phyloP scores from a whole-genome alignment of 2,797 vertebrate genomes.

The Diplodus sargus region DNA sequence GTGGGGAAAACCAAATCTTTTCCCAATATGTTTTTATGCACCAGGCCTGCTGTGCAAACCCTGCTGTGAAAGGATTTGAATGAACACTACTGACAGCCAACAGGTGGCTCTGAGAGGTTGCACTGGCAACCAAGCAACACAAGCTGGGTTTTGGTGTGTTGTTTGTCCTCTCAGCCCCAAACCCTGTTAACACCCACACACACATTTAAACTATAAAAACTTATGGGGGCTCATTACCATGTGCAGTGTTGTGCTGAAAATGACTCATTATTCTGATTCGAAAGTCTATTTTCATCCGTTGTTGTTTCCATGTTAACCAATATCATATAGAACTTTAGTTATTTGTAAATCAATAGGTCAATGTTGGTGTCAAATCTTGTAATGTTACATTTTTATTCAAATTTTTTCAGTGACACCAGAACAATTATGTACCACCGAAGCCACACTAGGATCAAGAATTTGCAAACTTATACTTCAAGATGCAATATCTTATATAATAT shows the following conservation, averaged over 20 bases:
- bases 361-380: neutral
- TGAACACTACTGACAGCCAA: conserved; percentile 16
- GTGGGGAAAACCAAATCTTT: conserved; percentile 9
- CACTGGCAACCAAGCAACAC: conserved; percentile 14
- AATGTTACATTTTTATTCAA: too few species aligned
- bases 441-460: too few species aligned
- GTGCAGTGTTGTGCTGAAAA: neutral
- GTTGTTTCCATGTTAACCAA: conserved; percentile 18
- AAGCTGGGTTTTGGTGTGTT: neutral
- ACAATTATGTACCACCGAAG: too few species aligned
- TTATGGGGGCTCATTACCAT: conserved; percentile 8
- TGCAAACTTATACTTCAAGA: too few species aligned
- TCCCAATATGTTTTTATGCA: neutral
- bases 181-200: neutral
- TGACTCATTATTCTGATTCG: conserved; percentile 21
- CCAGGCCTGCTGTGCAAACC: conserved; percentile 1
- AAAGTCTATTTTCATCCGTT: conserved; percentile 18
- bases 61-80: conserved; percentile 23
- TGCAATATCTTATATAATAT: too few species aligned
- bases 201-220: conserved; percentile 13
- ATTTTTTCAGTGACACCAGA: too few species aligned
- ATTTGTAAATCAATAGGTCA: conserved; percentile 9
- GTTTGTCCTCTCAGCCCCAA: conserved; percentile 23
- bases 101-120: conserved; percentile 5
- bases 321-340: neutral